Conservation (phyloP, 2,888 invertebrate genomes). For the Suillia variegata region DNA sequence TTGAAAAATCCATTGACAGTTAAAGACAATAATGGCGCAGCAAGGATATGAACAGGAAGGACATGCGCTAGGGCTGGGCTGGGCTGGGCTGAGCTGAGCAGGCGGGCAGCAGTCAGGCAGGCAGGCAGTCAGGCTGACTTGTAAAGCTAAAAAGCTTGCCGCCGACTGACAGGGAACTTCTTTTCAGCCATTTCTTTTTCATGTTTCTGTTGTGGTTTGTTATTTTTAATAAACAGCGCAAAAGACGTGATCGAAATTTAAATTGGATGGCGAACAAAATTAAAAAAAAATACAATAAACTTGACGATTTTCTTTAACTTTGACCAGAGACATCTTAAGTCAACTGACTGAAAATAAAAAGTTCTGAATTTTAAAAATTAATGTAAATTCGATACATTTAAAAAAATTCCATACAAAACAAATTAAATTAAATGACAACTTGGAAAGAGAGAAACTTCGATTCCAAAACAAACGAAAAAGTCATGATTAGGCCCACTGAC, state of each 20-base stretch:
- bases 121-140: background rate
- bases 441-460: no score
- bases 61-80: background rate
- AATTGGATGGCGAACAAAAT: constrained; percentile 17
- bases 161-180: background rate
- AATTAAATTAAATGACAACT: no score
- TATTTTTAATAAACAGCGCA: constrained; percentile 21
- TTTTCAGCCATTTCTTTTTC: background rate
- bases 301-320: no score
- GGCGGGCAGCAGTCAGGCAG: background rate
- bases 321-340: no score
- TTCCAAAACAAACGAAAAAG: no score
- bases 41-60: background rate
- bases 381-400: no score
- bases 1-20: constrained; percentile 23
- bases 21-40: constrained; percentile 21
- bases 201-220: constrained; percentile 17
- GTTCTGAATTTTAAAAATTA: no score
- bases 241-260: constrained; percentile 24
- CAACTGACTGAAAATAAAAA: no score
- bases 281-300: no score
- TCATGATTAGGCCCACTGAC: no score
- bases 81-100: background rate
- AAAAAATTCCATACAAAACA: no score
- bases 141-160: background rate